A percentile compares a stretch with the other conserved stretches of the same genome.
These are phyloP conservation scores for Gymnoscelis rufifasciata DNA, from an alignment of 2,888 invertebrate species.

Conservation along the genomic window DNA sequence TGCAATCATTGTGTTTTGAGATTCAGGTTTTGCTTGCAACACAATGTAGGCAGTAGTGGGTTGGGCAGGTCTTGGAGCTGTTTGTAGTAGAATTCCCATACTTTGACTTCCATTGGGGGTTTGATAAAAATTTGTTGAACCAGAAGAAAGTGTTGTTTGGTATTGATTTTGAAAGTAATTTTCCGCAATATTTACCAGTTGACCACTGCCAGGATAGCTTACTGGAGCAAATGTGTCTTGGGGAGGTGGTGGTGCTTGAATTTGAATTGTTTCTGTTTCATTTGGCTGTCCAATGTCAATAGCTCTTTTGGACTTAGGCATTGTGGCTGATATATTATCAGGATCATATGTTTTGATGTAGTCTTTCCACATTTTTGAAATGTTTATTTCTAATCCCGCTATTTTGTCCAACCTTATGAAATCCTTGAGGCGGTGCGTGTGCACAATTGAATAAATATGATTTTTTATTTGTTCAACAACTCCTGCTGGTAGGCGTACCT, in stretches of 20 bases:
- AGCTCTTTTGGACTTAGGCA: conserved; percentile 70
- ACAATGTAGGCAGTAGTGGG: conserved; percentile 67
- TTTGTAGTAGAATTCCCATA: conserved; percentile 68
- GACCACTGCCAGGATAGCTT: conserved; percentile 68
- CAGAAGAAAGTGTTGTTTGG: conserved; percentile 56
- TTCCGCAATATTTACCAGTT: conserved; percentile 71
- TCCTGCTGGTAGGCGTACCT: conserved; percentile 70
- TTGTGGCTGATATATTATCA: conserved; percentile 69
- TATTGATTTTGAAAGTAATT: conserved; percentile 75
- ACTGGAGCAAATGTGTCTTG: conserved; percentile 60
- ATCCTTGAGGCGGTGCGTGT: conserved; percentile 73
- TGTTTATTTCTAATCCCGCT: conserved; percentile 77
- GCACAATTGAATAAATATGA: conserved; percentile 75
- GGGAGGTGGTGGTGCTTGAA: conserved; percentile 38
- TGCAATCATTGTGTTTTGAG: conserved; percentile 50
- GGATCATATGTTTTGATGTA: conserved; percentile 77
- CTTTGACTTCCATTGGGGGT: conserved; percentile 62
- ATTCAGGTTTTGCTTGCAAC: conserved; percentile 64
- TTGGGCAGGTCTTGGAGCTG: conserved; percentile 58
- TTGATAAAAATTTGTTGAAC: conserved; percentile 67
- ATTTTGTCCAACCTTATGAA: conserved; percentile 76
- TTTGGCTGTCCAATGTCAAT: conserved; percentile 44
- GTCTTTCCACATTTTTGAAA: conserved; percentile 80
- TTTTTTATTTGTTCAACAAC: conserved; percentile 75
- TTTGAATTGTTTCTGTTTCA: conserved; percentile 40